A percentile compares a stretch with the other conserved stretches of the same genome.
Conservation (phyloP, 2,888 invertebrate genomes). For the Hofmannophila pseudospretella region DNA sequence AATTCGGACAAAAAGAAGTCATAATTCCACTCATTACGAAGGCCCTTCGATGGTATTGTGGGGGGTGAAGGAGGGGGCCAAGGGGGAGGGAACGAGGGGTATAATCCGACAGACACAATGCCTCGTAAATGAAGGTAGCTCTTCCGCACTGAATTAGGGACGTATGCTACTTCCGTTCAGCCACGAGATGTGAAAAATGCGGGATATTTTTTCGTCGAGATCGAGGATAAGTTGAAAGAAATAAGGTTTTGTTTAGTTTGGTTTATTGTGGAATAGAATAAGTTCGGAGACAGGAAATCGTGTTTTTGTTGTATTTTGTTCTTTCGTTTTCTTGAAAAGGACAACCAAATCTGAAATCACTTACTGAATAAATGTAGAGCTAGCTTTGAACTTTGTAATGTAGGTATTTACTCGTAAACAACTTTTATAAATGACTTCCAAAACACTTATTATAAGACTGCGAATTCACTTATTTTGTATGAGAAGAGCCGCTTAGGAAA, state of each 20-base stretch:
- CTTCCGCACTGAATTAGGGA: conserved; percentile 43
- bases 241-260: neutral
- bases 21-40: conserved; percentile 59
- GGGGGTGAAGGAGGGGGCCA: conserved; percentile 8
- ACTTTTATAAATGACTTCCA: too few species aligned
- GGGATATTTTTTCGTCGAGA: neutral
- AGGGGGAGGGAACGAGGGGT: conserved; percentile 19
- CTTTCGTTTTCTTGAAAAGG: too few species aligned
- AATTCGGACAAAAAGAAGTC: conserved; percentile 48
- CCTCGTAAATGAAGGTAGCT: conserved; percentile 47
- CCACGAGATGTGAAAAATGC: conserved; percentile 32
- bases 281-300: too few species aligned
- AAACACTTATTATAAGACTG: too few species aligned
- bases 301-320: too few species aligned
- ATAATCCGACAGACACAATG: conserved; percentile 56
- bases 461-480: too few species aligned
- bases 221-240: neutral
- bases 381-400: too few species aligned
- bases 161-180: conserved; percentile 30
- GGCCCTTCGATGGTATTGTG: conserved; percentile 25
- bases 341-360: too few species aligned
- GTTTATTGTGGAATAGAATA: too few species aligned
- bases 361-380: too few species aligned
- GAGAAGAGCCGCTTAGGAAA: too few species aligned
- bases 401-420: too few species aligned